phyloP scores from a whole-genome alignment of 2,113 vertebrate genomes.

The cat (Felis catus) region DNA sequence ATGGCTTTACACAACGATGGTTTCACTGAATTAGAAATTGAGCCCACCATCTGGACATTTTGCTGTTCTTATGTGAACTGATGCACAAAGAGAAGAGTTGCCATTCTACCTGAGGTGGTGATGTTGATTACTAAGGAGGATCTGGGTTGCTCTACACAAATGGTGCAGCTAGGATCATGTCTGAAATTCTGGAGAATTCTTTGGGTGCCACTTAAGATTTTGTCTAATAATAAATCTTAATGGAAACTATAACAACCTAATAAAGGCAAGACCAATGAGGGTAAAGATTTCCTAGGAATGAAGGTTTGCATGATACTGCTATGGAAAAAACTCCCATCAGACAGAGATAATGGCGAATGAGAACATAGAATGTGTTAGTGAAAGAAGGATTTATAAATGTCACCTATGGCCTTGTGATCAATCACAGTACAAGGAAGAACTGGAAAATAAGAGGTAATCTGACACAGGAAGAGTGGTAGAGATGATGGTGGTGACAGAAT shows the following conservation, averaged over 20 bases:
- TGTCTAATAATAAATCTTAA: background rate
- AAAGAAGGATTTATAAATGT: background rate
- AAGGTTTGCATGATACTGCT: background rate
- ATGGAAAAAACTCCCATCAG: background rate
- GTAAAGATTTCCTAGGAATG: background rate
- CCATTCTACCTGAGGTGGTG: background rate
- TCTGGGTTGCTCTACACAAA: background rate
- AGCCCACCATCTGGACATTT: background rate
- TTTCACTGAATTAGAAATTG: background rate
- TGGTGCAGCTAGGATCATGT: background rate
- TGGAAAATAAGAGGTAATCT: background rate
- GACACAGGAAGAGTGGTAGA: background rate
- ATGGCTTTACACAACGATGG: background rate
- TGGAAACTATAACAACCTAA: background rate
- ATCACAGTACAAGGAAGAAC: background rate
- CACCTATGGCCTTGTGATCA: background rate
- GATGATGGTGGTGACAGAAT: background rate
- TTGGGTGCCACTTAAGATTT: background rate
- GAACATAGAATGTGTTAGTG: background rate
- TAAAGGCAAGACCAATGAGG: background rate
- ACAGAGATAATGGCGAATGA: background rate
- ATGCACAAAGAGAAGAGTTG: background rate
- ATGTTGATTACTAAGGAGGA: background rate
- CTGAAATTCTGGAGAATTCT: background rate
- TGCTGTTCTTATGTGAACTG: background rate